phyloP scores from a whole-genome alignment of 2,797 vertebrate genomes.

The Capromys pilorides region DNA sequence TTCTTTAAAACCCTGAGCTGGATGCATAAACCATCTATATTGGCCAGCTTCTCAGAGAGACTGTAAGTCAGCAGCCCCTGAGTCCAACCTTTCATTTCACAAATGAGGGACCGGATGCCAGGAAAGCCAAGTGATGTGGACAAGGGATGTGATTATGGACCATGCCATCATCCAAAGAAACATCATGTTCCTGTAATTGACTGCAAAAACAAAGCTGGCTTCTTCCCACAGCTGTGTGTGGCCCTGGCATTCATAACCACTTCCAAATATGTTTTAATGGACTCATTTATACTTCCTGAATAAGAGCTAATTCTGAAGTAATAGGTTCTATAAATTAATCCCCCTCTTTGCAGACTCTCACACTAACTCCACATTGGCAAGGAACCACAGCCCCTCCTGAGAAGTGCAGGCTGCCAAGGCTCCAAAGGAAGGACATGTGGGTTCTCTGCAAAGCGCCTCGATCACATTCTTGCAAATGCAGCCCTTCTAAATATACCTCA shows the following conservation, averaged over 20 bases:
- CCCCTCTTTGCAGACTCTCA: slow-evolving; percentile 39
- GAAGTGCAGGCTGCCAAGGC: not conserved
- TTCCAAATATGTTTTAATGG: slow-evolving; percentile 41
- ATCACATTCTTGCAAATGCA: slow-evolving; percentile 62
- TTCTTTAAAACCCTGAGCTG: slow-evolving; percentile 6
- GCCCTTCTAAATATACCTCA: slow-evolving; percentile 75
- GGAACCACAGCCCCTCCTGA: slow-evolving; percentile 5
- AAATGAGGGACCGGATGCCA: slow-evolving; percentile 32
- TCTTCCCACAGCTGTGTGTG: not conserved
- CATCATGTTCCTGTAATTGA: not conserved
- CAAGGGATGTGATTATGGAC: not conserved
- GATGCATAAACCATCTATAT: not conserved
- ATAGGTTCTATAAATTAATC: slow-evolving; percentile 57
- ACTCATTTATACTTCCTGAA: slow-evolving; percentile 51
- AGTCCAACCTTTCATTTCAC: slow-evolving; percentile 3
- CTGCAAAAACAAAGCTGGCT: not conserved
- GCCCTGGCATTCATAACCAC: slow-evolving; percentile 5
- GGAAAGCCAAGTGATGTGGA: not conserved
- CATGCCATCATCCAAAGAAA: not conserved
- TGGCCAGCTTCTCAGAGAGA: not conserved
- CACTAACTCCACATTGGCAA: slow-evolving; percentile 42
- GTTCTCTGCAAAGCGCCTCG: slow-evolving; percentile 63
- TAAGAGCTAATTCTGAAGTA: not conserved
- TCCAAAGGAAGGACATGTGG: slow-evolving; percentile 35
- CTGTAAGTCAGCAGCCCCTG: not conserved